phyloP scores from a whole-genome alignment of 2,797 vertebrate genomes.

The Alca torda region DNA sequence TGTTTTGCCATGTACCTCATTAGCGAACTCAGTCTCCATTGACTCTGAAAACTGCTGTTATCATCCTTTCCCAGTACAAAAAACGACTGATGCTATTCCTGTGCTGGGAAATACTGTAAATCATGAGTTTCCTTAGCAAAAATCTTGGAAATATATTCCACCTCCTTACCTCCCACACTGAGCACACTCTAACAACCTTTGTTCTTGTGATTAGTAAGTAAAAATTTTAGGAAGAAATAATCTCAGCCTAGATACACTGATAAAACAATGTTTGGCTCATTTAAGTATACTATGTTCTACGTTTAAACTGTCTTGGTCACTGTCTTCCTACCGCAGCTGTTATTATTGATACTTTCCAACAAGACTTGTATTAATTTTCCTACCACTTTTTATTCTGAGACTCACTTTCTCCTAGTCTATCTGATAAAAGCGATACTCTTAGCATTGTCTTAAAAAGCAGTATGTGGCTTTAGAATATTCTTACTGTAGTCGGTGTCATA shows the following conservation, averaged over 20 bases:
- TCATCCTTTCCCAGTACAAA: background rate
- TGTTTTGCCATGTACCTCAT: background rate
- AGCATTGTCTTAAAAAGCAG: background rate
- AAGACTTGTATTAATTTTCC: background rate
- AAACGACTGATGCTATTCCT: background rate
- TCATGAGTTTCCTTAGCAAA: background rate
- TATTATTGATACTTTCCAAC: background rate
- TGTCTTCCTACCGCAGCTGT: background rate
- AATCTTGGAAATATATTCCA: background rate
- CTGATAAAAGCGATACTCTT: background rate
- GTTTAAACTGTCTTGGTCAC: background rate
- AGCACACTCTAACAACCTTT: background rate
- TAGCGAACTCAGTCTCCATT: background rate
- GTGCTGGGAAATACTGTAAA: background rate
- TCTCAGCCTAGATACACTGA: background rate
- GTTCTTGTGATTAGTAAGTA: background rate
- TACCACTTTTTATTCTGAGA: background rate
- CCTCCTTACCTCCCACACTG: background rate
- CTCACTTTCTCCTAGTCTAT: background rate
- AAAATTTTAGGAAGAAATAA: background rate
- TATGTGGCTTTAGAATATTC: background rate
- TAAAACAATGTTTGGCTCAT: background rate
- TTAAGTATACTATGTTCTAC: background rate
- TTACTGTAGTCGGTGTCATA: background rate
- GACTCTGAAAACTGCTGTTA: background rate